Base-by-base conservation (phyloP, 2,113 vertebrate genomes). In the Malaclemys terrapin region DNA sequence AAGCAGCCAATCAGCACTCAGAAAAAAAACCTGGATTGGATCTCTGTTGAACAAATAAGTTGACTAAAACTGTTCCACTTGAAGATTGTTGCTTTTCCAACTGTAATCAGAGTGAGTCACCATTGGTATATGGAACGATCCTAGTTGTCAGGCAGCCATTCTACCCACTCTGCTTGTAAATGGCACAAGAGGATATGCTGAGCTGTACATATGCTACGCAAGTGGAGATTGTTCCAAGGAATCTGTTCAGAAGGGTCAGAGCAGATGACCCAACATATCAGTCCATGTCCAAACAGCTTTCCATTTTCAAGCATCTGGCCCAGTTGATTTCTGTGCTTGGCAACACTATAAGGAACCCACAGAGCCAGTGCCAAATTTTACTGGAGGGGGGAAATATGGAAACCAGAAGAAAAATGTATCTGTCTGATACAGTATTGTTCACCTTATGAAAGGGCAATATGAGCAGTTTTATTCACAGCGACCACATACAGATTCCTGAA, bases 1-100 rank as follows among this genome's bases (percentile, higher is more conserved):
- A 17, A 92, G 19, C 82, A 96, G 72, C 97, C 98, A 98, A 97
- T 98, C 95, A 95, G 52, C 49, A 88, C 93, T 94, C 69, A 69
- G 84, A 80, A 87, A 56, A 95, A 96, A 94, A 97, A 94, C 22
- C 78, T 31, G 31, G 62, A 35, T 35, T 65, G 31, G 62, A 65
- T 8, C 3, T 29, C 13, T 65, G 62, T 65, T 16, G 12, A 65
- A 65, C 62, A 65, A 65, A 35, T 65, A 31, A 31, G 31, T 16
- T 65, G 31, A 65, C 31, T 35, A 35, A n/a, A 65, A 65, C 6
- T 56, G 54, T 56, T 56, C 54, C 24, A 56, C 24, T 24, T 56
- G 25, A 56, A 56, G 22, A 56, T 25, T 24, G 24, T 56, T 56
- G 25, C 9, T 56, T 56, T 56, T 9, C 54, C 24, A 56, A 56